Evolutionary conservation across 2,797 vertebrate genomes (phyloP).

Genomic region (Pelobates cultripes): DNA sequence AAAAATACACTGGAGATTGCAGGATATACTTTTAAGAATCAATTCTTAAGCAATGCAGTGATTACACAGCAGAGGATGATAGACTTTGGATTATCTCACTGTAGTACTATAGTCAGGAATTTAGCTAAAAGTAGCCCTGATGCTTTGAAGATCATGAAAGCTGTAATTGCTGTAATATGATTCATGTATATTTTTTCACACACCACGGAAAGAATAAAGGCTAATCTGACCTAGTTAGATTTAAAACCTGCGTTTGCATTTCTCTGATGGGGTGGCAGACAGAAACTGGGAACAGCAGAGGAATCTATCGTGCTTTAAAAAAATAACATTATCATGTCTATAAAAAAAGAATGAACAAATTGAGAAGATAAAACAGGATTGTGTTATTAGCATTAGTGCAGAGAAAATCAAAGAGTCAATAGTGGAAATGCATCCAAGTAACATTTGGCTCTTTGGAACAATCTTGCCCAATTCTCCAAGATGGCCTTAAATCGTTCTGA

Average conservation of each 20-base stretch:
- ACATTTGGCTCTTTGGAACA: not conserved
- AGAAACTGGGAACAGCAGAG: slow-evolving; percentile 17
- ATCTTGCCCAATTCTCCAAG: not conserved
- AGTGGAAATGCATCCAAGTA: not conserved
- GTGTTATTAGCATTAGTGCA: not conserved
- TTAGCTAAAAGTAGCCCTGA: slow-evolving; percentile 8
- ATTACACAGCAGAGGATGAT: slow-evolving; percentile 3
- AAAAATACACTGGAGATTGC: not conserved
- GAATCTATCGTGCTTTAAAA: slow-evolving; percentile 30
- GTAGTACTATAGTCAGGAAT: not conserved
- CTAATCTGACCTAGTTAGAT: slow-evolving; percentile 39
- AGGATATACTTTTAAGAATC: not conserved
- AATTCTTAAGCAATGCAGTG: not conserved
- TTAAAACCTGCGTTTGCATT: slow-evolving; percentile 14
- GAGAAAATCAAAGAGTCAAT: not conserved
- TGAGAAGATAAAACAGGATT: slow-evolving; percentile 1
- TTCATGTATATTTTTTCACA: slow-evolving; percentile 35
- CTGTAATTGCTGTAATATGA: slow-evolving; percentile 42
- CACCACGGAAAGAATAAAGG: slow-evolving; percentile 34
- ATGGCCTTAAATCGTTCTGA: not conserved
- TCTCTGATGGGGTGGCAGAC: slow-evolving; percentile 16
- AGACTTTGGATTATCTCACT: not conserved
- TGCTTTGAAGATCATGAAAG: slow-evolving; percentile 36
- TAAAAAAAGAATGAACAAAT: slow-evolving; percentile 14
- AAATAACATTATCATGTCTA: not conserved